Conservation (phyloP, 2,113 vertebrate genomes). For the Hyperopisus bebe region DNA sequence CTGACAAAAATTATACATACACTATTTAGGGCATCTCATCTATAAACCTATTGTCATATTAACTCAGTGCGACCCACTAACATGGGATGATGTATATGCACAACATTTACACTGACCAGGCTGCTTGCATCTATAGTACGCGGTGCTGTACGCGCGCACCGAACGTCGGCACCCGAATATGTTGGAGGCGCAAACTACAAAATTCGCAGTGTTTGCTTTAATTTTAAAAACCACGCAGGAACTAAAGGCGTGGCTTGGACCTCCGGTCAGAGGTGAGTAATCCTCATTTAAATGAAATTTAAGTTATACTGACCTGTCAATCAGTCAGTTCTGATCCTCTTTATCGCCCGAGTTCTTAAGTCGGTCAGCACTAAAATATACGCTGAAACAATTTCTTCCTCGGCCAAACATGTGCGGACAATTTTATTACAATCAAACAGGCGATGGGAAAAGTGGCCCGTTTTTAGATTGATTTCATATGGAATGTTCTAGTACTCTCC, state of each 20-base stretch:
- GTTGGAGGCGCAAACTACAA: not conserved
- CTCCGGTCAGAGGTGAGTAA: not conserved
- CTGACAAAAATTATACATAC: not conserved
- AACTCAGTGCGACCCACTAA: not conserved
- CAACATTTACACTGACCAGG: not conserved
- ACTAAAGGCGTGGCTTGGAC: not conserved
- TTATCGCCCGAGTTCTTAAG: constrained; percentile 8
- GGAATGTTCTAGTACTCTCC: constrained; percentile 8
- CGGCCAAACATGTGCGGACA: constrained; percentile 22
- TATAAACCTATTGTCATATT: not conserved
- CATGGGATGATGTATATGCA: not conserved
- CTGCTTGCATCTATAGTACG: not conserved
- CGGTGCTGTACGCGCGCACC: not conserved
- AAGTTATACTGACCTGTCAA: not conserved
- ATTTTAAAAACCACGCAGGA: not conserved
- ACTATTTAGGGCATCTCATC: not conserved
- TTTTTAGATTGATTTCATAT: constrained; percentile 10
- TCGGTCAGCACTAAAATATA: constrained; percentile 17
- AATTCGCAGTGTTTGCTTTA: not conserved
- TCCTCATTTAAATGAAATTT: not conserved
- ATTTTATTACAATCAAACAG: constrained; percentile 23
- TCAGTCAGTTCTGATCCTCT: not conserved
- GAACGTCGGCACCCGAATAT: not conserved
- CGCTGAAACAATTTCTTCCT: constrained; percentile 13
- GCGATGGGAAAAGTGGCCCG: not conserved